A percentile compares a stretch with the other conserved stretches of the same genome.
Evolutionary conservation across 2,113 vertebrate species (phyloP).

Genomic region (Scortum barcoo): DNA sequence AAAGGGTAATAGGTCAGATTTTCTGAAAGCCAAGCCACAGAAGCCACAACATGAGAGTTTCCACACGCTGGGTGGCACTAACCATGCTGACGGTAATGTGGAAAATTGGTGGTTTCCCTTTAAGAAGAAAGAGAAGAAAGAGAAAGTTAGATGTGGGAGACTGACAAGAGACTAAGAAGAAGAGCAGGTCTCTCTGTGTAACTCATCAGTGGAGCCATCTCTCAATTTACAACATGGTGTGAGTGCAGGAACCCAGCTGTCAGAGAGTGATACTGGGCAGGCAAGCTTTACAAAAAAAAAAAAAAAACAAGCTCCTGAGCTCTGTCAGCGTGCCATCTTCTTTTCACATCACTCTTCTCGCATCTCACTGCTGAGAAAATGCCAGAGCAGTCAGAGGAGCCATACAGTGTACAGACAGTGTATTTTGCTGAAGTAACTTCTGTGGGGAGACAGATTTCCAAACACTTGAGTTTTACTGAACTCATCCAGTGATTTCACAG

Average conservation of each 20-base stretch:
- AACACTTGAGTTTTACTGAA: conserved; percentile 10
- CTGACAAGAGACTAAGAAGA: conserved; percentile 1
- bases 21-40: background rate
- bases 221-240: conserved; percentile 29
- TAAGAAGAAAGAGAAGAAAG: background rate
- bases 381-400: conserved; percentile 12
- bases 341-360: conserved; percentile 26
- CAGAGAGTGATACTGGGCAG: conserved; percentile 33
- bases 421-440: conserved; percentile 14
- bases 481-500: conserved; percentile 53
- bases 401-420: background rate
- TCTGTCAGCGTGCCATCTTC: conserved; percentile 21
- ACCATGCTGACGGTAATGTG: background rate
- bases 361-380: conserved; percentile 37
- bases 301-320: conserved; percentile 17
- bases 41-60: background rate
- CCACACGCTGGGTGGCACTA: background rate
- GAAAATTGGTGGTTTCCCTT: background rate
- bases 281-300: conserved; percentile 19
- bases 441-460: background rate
- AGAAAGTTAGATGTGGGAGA: background rate
- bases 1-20: background rate
- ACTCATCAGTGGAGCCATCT: conserved; percentile 35
- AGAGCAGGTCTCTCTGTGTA: conserved; percentile 9
- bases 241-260: conserved; percentile 26